A percentile compares a stretch with the other conserved stretches of the same genome.
Evolutionary conservation across 2,797 vertebrate genomes (phyloP).

Genomic region (Apogon hyalosoma): DNA sequence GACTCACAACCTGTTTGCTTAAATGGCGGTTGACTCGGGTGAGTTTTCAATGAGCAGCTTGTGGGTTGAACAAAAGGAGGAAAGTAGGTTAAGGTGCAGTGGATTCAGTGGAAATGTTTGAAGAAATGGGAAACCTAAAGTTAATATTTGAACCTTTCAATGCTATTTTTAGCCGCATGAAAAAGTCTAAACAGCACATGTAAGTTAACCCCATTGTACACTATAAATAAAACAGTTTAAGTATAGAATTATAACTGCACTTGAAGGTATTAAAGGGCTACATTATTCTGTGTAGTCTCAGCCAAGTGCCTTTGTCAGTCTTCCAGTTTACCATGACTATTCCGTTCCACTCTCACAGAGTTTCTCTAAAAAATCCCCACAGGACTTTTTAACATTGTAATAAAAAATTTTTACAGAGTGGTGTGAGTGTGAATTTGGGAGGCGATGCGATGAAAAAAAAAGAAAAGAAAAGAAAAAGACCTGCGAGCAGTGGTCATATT

Average conservation of each 20-base stretch:
- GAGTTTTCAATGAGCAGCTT: slow-evolving; percentile 44
- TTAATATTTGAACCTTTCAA: too few species aligned
- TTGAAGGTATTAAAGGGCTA: slow-evolving; percentile 8
- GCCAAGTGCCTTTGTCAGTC: slow-evolving; percentile 37
- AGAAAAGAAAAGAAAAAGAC: slow-evolving; percentile 19
- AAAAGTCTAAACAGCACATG: too few species aligned
- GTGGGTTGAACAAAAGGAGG: slow-evolving; percentile 33
- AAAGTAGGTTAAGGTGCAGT: slow-evolving; percentile 38
- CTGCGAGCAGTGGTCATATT: slow-evolving; percentile 40
- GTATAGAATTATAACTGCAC: not conserved
- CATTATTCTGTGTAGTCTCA: slow-evolving; percentile 9
- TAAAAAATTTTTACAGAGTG: slow-evolving; percentile 84
- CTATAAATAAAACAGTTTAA: slow-evolving; percentile 1
- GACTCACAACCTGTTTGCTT: slow-evolving; percentile 58
- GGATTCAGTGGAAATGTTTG: too few species aligned
- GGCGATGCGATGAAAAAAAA: slow-evolving; percentile 64
- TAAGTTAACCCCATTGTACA: not conserved
- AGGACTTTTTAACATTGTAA: slow-evolving; percentile 83
- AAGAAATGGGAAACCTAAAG: too few species aligned
- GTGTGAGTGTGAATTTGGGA: slow-evolving; percentile 68
- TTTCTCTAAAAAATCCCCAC: slow-evolving; percentile 67
- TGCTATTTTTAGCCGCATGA: too few species aligned
- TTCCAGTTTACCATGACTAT: slow-evolving; percentile 47
- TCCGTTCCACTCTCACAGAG: slow-evolving; percentile 57
- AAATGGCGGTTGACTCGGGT: slow-evolving; percentile 48